Conservation (phyloP, 2,797 vertebrate species). For the Staurois parvus region DNA sequence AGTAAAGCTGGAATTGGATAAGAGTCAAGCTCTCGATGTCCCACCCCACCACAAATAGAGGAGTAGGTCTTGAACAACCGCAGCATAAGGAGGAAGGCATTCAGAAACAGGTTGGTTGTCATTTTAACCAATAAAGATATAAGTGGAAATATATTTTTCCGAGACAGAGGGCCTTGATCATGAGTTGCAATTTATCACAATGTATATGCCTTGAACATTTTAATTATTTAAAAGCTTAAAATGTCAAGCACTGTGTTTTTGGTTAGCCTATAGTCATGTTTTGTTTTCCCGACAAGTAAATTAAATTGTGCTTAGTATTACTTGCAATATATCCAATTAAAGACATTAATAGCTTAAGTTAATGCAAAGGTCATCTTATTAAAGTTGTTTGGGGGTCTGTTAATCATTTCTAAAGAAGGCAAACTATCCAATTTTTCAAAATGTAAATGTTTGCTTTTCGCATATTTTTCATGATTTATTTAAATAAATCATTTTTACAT, state of each 20-base stretch:
- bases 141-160: not conserved
- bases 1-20: too few species aligned
- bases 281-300: constrained; percentile 74
- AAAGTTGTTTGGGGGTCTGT: constrained; percentile 72
- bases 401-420: constrained; percentile 69
- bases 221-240: constrained; percentile 81
- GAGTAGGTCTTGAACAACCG: too few species aligned
- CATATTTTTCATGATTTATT: not conserved
- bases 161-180: constrained; percentile 33
- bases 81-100: too few species aligned
- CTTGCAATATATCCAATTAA: constrained; percentile 82
- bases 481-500: not conserved
- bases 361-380: constrained; percentile 80
- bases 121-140: not conserved
- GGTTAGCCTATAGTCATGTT: constrained; percentile 74
- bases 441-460: not conserved
- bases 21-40: too few species aligned
- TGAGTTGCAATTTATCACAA: constrained; percentile 64
- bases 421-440: constrained; percentile 15
- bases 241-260: constrained; percentile 81
- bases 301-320: constrained; percentile 74
- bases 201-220: constrained; percentile 67
- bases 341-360: constrained; percentile 77
- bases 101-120: not conserved
- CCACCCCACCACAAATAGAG: too few species aligned